Evolutionary conservation across 2,797 vertebrate species (phyloP), one percentile per base, ranked within the genome.

Genomic region (Sebastes hopkinsi): DNA sequence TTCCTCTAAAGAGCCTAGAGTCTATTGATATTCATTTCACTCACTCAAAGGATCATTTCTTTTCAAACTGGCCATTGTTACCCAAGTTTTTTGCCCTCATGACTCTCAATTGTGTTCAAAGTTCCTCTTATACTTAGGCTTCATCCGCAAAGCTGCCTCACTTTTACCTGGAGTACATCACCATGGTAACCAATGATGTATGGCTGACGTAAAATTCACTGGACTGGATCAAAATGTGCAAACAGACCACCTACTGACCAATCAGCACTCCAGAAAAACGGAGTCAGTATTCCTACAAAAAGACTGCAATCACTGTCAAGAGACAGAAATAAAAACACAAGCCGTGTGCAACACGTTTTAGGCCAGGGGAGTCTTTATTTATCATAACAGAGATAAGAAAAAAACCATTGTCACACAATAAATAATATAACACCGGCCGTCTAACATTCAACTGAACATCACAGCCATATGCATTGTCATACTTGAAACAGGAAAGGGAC

Each of bases 121-220:
- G 22, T 56, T 68, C 34, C 32, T 56, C 23, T 64, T 22, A 14
- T 34, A 54, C 61, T 32, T 64, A 56, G n/a, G n/a, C n/a, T 64
- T 72, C 27, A 75, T 46, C 55, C 30, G 23, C 29, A 59, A 34
- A 74, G 46, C 54, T 42, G 34, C 30, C 34, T 34, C 65, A 25
- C 16, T 68, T 65, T 50, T 56, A 79, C 23, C 36, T 67, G n/a
- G 4, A 62, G 11, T 9, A 36, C 8, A 75, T 80, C 66, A 25
- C 67, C 64, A 78, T 83, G 80, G 73, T 27, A 62, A 86, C 84
- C 68, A 70, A 4, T 11, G 50, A 4, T 12, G 27, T 55, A 29
- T 9, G 8, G 16, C 20, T 58, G 50, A 56, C 14, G 52, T 54
- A 59, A 11, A 65, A 36, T 65, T 59, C 14, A 67, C 54, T 67